Evolutionary conservation across 2,888 invertebrate species (phyloP).

Genomic region (Agrochola lota): DNA sequence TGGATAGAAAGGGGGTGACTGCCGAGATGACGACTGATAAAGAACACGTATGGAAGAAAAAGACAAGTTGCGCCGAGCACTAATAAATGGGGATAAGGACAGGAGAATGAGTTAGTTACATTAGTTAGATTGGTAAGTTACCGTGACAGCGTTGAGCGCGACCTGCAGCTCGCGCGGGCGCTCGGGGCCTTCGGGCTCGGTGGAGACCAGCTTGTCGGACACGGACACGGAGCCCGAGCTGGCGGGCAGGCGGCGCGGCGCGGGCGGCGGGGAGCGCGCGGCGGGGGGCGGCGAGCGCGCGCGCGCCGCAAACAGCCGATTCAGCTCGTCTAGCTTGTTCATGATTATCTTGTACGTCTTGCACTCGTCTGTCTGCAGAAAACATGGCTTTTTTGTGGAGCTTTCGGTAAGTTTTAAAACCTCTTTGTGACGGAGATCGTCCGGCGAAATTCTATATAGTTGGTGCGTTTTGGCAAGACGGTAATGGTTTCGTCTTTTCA

Average conservation of each 20-base stretch:
- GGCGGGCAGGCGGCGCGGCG: conserved; percentile 28
- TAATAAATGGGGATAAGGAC: neutral
- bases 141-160: conserved; percentile 44
- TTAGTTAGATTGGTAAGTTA: conserved; percentile 7
- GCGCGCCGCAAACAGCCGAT: conserved; percentile 73
- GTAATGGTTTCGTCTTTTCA: no score
- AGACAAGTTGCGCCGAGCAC: no score
- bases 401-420: neutral
- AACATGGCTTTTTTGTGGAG: conserved; percentile 20
- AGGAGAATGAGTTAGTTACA: neutral
- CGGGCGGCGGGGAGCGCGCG: conserved; percentile 56
- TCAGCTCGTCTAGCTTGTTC: conserved; percentile 84
- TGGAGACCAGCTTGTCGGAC: conserved; percentile 80
- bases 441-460: no score
- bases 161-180: conserved; percentile 12
- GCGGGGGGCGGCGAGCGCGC: conserved; percentile 53
- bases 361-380: conserved; percentile 78
- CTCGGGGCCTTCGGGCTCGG: conserved; percentile 68
- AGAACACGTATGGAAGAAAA: no score
- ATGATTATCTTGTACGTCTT: conserved; percentile 87
- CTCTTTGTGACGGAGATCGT: no score
- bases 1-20: no score
- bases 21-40: no score
- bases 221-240: conserved; percentile 75
- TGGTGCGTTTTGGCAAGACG: no score